A percentile compares a stretch with the other conserved stretches of the same genome.
Conservation (phyloP, 1,140 invertebrate genomes). For the Drosophila punjabiensis region DNA sequence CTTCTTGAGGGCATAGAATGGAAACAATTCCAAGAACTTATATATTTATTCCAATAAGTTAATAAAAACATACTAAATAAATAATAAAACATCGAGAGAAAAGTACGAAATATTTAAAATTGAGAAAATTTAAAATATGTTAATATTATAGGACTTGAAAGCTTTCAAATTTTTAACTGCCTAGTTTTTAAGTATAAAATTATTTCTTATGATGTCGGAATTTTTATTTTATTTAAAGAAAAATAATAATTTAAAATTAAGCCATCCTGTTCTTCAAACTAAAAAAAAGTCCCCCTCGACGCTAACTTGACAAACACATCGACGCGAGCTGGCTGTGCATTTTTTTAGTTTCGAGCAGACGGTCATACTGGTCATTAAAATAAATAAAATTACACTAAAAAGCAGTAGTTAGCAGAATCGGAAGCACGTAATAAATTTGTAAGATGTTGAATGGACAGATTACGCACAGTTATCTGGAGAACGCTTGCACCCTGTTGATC, state of each 20-base stretch:
- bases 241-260: background rate
- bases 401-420: conserved; percentile 48
- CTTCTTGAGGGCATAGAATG: no score
- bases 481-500: conserved; percentile 70
- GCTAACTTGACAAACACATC: conserved; percentile 3
- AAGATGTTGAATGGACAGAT: conserved; percentile 76
- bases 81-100: no score
- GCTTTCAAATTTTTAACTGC: no score
- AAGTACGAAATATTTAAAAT: no score
- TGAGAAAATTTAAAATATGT: no score
- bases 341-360: conserved; percentile 34
- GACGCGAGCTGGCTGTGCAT: background rate
- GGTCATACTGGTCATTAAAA: conserved; percentile 55
- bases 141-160: no score
- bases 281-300: background rate
- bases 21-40: no score
- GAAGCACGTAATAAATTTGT: conserved; percentile 47
- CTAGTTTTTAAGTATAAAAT: no score
- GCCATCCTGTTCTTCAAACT: background rate
- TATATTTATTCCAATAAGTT: no score
- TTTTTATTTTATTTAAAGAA: no score
- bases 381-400: conserved; percentile 51
- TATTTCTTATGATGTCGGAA: no score
- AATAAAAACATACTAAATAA: no score
- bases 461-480: conserved; percentile 70